Evolutionary conservation across 92 coral and sea anemone species (phyloP).

Genomic region (Porites divaricata): DNA sequence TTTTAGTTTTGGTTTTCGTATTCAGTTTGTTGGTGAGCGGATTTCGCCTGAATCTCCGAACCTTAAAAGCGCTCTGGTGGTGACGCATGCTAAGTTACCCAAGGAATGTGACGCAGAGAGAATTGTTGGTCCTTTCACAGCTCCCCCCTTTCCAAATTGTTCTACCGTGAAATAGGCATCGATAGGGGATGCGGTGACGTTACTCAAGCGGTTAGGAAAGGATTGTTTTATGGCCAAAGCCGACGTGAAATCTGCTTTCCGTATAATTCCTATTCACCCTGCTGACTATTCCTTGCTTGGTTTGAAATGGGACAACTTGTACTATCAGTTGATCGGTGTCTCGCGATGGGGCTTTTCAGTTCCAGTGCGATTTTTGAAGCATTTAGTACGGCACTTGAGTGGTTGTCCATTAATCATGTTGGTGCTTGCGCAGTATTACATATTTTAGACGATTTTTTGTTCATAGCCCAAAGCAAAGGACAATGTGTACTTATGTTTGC

Average conservation of each 20-base stretch:
- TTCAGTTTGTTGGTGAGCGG: conserved; percentile 30
- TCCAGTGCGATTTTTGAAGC: conserved; percentile 30
- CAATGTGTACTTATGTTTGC: conserved; percentile 17
- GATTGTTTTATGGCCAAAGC: conserved; percentile 56
- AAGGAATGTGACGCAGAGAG: conserved; percentile 41
- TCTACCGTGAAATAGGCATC: conserved; percentile 42
- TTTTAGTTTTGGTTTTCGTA: conserved; percentile 21
- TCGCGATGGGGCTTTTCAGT: conserved; percentile 40
- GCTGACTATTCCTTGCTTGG: conserved; percentile 37
- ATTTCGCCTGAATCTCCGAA: conserved; percentile 8
- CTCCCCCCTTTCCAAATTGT: conserved; percentile 10
- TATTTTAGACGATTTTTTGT: conserved; percentile 60
- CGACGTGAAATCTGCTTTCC: conserved; percentile 15
- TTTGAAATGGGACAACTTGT: conserved; percentile 38
- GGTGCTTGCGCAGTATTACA: conserved; percentile 27
- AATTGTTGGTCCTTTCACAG: conserved; percentile 34
- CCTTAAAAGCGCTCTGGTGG: conserved; percentile 29
- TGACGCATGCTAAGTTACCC: not conserved
- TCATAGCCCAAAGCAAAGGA: conserved; percentile 27
- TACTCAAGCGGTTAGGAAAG: conserved; percentile 24
- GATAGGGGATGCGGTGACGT: conserved; percentile 14
- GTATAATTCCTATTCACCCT: conserved; percentile 41
- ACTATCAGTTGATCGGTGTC: conserved; percentile 41
- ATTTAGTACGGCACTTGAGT: conserved; percentile 16
- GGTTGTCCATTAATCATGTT: conserved; percentile 12